Base-by-base conservation (phyloP, 1,140 invertebrate species). In the Pissodes strobi region DNA sequence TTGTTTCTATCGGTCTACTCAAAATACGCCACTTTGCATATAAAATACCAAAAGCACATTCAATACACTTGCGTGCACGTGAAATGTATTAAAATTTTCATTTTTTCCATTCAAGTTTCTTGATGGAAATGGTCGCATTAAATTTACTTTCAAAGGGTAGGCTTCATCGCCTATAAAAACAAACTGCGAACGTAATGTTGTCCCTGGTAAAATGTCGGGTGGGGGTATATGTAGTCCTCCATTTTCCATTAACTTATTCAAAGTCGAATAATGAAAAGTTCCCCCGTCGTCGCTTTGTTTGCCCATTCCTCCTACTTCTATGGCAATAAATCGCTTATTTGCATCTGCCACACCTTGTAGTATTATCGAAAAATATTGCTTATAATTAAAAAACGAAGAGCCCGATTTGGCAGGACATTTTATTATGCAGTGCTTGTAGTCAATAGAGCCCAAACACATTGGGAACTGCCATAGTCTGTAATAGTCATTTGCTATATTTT, bases 81-180 rank as follows among this genome's bases (percentile, higher is more conserved):
- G 12, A 34, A 34, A 6, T 34, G n/a, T n/a, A n/a, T n/a, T n/a
- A n/a, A n/a, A n/a, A n/a, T 34, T 12, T 34, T 48, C 4, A 15
- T 48, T 15, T 15, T 19, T 0, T 19, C 4, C n/a, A n/a, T n/a
- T n/a, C n/a, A n/a, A n/a, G n/a, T n/a, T n/a, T n/a, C n/a, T n/a
- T n/a, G n/a, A n/a, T n/a, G n/a, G n/a, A n/a, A n/a, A n/a, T n/a
- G 49, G 49, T 52, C 49, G 21, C 23, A 52, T 23, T 52, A 52
- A 6, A 34, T 52, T 27, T n/a, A 10, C 15, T 52, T 52, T 52
- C 12, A 52, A 30, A 52, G 27, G 49, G 22, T 23, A 52, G 5
- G 49, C 2, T 34, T 52, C 49, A 17, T 34, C 49, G 15, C 21
- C 49, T 25, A 52, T 37, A 37, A 55, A 15, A 38, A 55, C 52